Percentiles rank a stretch among this genome's conserved stretches.
Conservation (phyloP, 1,140 invertebrate genomes). For the Drosophila grimshawi region DNA sequence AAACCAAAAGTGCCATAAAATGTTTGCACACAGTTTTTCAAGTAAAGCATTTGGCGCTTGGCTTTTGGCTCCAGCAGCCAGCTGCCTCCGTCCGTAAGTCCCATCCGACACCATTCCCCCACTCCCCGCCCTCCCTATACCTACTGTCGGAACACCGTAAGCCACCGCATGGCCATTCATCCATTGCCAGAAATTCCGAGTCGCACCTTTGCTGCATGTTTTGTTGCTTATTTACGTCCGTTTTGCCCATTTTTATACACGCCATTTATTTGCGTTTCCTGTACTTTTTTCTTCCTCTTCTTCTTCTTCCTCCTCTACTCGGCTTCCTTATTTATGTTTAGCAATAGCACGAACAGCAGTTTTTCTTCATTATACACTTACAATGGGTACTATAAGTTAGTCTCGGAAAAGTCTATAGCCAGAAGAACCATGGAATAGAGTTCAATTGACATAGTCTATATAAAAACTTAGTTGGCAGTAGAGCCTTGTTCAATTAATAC, state of each 20-base stretch:
- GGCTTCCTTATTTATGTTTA: slow-evolving; percentile 39
- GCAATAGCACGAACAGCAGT: slow-evolving; percentile 12
- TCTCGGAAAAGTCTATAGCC: neutral
- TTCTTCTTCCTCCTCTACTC: slow-evolving; percentile 19
- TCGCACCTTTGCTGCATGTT: slow-evolving; percentile 52
- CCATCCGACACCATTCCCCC: neutral
- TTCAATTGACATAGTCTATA: neutral
- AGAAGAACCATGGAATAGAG: neutral
- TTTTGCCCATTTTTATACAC: slow-evolving; percentile 69
- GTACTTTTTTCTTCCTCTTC: slow-evolving; percentile 20
- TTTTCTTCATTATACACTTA: slow-evolving; percentile 32
- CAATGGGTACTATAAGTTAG: neutral
- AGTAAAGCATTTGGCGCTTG: slow-evolving; percentile 30
- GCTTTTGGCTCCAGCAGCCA: slow-evolving; percentile 28
- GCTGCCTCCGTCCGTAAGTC: neutral
- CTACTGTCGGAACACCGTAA: neutral
- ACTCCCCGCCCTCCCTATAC: neutral
- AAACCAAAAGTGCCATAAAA: slow-evolving; percentile 79
- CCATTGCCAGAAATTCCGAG: slow-evolving; percentile 37
- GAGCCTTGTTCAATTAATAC: neutral
- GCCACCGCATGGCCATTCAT: slow-evolving; percentile 21
- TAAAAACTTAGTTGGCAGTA: neutral
- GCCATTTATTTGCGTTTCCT: slow-evolving; percentile 69
- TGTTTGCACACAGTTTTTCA: slow-evolving; percentile 73
- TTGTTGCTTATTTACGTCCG: slow-evolving; percentile 66